A percentile compares a stretch with the other conserved stretches of the same genome.
These are phyloP conservation scores for Aleiodes testaceus DNA, from an alignment of 2,888 invertebrate species.

Conservation along the genomic window DNA sequence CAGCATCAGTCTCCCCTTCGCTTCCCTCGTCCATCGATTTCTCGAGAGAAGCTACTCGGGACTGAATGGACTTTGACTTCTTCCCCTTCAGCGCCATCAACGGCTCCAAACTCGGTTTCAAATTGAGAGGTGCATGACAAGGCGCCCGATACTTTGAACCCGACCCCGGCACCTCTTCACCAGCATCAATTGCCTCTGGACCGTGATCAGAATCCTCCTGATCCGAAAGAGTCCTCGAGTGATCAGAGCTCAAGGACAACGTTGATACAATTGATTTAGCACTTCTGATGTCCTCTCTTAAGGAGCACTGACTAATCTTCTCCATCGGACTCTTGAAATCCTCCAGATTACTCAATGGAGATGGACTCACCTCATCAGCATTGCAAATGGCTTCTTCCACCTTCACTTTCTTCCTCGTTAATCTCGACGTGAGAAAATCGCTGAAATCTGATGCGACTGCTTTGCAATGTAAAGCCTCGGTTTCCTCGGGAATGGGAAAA, in stretches of 20 bases:
- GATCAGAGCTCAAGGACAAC: conserved; percentile 44
- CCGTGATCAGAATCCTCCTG: conserved; percentile 56
- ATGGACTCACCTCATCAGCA: conserved; percentile 1
- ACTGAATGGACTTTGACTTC: conserved; percentile 53
- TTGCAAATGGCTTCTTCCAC: neutral
- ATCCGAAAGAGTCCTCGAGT: conserved; percentile 52
- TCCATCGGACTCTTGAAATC: neutral
- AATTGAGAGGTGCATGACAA: conserved; percentile 64
- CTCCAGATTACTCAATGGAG: neutral
- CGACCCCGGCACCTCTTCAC: conserved; percentile 48
- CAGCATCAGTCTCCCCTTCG: conserved; percentile 44
- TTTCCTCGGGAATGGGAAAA: neutral
- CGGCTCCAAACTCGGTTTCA: conserved; percentile 65
- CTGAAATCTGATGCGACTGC: neutral
- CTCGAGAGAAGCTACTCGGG: conserved; percentile 51
- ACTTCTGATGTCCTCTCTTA: conserved; percentile 19
- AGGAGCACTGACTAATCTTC: neutral
- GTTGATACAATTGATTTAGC: conserved; percentile 36
- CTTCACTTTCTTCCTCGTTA: neutral
- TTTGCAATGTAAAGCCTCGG: neutral
- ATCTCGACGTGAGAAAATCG: neutral
- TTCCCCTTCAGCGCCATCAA: conserved; percentile 60
- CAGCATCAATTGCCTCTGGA: conserved; percentile 58
- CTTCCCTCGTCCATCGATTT: conserved; percentile 45
- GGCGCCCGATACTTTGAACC: conserved; percentile 62